phyloP scores from a whole-genome alignment of 2,888 invertebrate species.

The Ormyrus pomaceus region DNA sequence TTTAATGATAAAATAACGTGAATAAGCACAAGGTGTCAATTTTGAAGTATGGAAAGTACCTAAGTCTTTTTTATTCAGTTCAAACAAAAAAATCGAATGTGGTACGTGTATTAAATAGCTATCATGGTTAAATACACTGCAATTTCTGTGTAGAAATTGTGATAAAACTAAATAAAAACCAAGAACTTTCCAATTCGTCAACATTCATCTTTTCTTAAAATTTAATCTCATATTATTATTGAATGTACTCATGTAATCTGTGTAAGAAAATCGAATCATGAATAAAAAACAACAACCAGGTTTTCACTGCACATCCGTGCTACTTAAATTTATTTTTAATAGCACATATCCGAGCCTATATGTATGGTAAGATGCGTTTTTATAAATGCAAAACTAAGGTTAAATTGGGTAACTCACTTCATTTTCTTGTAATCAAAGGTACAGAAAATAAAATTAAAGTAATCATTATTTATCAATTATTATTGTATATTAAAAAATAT shows the following conservation, averaged over 20 bases:
- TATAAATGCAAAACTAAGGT: slow-evolving; percentile 1
- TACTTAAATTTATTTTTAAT: slow-evolving; percentile 32
- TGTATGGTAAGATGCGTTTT: neutral
- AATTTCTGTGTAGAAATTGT: slow-evolving; percentile 31
- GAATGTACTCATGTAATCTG: slow-evolving; percentile 41
- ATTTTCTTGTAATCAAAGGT: too few relatives aligned
- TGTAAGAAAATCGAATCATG: slow-evolving; percentile 29
- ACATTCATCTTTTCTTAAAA: slow-evolving; percentile 13
- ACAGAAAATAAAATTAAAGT: neutral
- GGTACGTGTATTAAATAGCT: slow-evolving; percentile 26
- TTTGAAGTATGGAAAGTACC: slow-evolving; percentile 19
- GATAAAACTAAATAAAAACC: slow-evolving; percentile 16
- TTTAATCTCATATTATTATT: slow-evolving; percentile 45
- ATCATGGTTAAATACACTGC: slow-evolving; percentile 6
- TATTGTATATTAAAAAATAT: neutral
- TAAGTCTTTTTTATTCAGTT: slow-evolving; percentile 12
- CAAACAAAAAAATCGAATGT: slow-evolving; percentile 14
- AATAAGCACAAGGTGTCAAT: slow-evolving; percentile 28
- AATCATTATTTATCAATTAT: slow-evolving; percentile 14
- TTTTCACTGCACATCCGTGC: slow-evolving; percentile 27
- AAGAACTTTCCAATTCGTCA: slow-evolving; percentile 25
- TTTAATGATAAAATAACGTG: slow-evolving; percentile 4
- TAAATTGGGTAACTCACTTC: too few relatives aligned
- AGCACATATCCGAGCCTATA: slow-evolving; percentile 11
- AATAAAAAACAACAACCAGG: slow-evolving; percentile 29